Percentiles rank a stretch among this genome's conserved stretches.
Conservation (phyloP, 2,113 vertebrate genomes). For the Apaloderma vittatum region DNA sequence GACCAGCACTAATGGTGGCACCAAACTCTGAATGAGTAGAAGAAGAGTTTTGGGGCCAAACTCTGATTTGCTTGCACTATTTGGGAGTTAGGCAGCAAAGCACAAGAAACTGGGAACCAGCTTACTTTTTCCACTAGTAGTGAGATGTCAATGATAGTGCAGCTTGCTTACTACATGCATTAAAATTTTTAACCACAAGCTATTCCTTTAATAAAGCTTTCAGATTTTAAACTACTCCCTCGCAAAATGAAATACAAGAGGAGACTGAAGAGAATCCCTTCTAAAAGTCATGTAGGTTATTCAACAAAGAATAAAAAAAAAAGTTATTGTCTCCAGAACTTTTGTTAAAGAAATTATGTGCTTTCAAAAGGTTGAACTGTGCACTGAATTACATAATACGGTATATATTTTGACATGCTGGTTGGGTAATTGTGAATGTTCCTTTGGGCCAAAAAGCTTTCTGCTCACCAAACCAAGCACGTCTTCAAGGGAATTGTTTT, state of each 20-base stretch:
- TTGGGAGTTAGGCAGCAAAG: not conserved
- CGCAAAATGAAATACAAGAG: constrained; percentile 40
- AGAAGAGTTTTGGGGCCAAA: not conserved
- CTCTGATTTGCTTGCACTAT: not conserved
- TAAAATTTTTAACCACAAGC: constrained; percentile 14
- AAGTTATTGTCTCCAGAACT: not conserved
- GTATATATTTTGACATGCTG: not conserved
- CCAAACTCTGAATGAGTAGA: not conserved
- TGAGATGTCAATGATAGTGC: not conserved
- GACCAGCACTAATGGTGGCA: not conserved
- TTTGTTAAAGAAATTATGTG: not conserved
- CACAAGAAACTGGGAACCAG: not conserved
- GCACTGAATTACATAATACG: constrained; percentile 7
- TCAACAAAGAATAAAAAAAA: not conserved
- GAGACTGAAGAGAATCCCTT: not conserved
- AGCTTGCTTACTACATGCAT: not conserved
- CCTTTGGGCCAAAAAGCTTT: constrained; percentile 47
- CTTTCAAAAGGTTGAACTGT: constrained; percentile 6
- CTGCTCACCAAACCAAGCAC: not conserved
- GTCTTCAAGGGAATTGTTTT: not conserved
- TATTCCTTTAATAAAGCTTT: not conserved
- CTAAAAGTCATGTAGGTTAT: not conserved
- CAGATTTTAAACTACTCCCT: constrained; percentile 11
- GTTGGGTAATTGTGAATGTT: not conserved
- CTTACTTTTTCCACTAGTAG: not conserved